Conservation (phyloP, 2,797 vertebrate species). For the Leptatherina wallacei region DNA sequence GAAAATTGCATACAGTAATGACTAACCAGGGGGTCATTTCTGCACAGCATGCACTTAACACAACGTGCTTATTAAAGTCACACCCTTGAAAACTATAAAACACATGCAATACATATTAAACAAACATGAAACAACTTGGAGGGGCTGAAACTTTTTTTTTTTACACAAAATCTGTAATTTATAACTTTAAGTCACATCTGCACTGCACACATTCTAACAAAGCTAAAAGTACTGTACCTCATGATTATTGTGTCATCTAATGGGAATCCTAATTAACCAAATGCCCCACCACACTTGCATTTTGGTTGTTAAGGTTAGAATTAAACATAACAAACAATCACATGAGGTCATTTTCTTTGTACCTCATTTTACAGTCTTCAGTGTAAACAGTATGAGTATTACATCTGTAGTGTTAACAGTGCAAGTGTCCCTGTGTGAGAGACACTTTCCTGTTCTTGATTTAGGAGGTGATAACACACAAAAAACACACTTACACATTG, state of each 20-base stretch:
- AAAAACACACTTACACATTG: slow-evolving; percentile 24
- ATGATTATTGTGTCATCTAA: slow-evolving; percentile 51
- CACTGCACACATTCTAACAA: slow-evolving; percentile 19
- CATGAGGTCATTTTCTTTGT: slow-evolving; percentile 40
- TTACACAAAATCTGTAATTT: slow-evolving; percentile 50
- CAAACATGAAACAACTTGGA: slow-evolving; percentile 47
- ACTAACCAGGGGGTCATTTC: slow-evolving; percentile 65
- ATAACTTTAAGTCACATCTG: slow-evolving; percentile 54
- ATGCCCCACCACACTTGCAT: slow-evolving; percentile 56
- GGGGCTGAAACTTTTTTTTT: slow-evolving; percentile 40
- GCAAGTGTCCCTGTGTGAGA: slow-evolving; percentile 52
- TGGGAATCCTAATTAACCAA: slow-evolving; percentile 58
- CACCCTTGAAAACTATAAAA: slow-evolving; percentile 39
- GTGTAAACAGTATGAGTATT: slow-evolving; percentile 16
- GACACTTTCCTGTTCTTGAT: slow-evolving; percentile 76
- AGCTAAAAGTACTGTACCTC: slow-evolving; percentile 27
- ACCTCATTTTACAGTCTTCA: slow-evolving; percentile 21
- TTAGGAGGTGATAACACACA: slow-evolving; percentile 61
- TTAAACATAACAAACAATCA: slow-evolving; percentile 54
- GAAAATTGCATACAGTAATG: slow-evolving; percentile 66
- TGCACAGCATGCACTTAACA: slow-evolving; percentile 52
- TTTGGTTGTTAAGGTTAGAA: slow-evolving; percentile 41
- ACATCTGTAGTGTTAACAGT: slow-evolving; percentile 54
- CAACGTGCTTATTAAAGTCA: slow-evolving; percentile 66
- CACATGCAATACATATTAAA: slow-evolving; percentile 54